Evolutionary conservation across 2,888 invertebrate species (phyloP), one percentile per base, ranked within the genome.

Genomic region (Drosophila niveifrons): DNA sequence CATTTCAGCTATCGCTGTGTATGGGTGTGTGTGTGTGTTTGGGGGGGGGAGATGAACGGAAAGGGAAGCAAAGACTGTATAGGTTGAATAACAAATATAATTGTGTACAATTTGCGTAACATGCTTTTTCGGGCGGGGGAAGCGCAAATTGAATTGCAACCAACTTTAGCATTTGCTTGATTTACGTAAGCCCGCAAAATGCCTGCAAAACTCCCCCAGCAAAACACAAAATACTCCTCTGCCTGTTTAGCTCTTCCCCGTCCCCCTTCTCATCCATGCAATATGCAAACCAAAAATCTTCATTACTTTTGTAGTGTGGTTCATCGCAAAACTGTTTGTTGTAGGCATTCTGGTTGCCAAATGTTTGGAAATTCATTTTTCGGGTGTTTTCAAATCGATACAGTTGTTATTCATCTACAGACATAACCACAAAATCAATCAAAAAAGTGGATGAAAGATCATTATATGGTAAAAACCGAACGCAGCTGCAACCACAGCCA

Each of bases 381-480:
- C 23, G 23, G 23, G 34, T 13, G 28, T 53, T 50, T 18, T 47
- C 6, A 10, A 41, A 41, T 13, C 52, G 57, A 6, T 28, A 23
- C 23, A 23, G 23, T 29, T 41, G 44, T 44, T 50, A 18, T 15
- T 59, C 59, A 53, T 28, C 57, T 62, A 17, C 79, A 67, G 75
- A 62, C 63, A 55, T 47, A 61, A 80, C 82, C 82, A 76, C 83
- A 86, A 79, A 83, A 82, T 80, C 86, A 86, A 83, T 83, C 86
- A 86, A 71, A 68, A 66, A 31, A 44, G 43, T 59, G 39, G 46
- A 67, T 57, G 50, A 75, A 72, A 64, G 62, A 77, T 74, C 80
- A 80, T 82, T 82, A 80, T 78, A 23, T 23, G 23, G 70, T 47
- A 48, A 77, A 63, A 58, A 39, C 39, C 28, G 39, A 53, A 44